These are phyloP conservation scores for Rhopalosiphum nymphaeae DNA, from an alignment of 2,888 invertebrate species.

Conservation along the genomic window DNA sequence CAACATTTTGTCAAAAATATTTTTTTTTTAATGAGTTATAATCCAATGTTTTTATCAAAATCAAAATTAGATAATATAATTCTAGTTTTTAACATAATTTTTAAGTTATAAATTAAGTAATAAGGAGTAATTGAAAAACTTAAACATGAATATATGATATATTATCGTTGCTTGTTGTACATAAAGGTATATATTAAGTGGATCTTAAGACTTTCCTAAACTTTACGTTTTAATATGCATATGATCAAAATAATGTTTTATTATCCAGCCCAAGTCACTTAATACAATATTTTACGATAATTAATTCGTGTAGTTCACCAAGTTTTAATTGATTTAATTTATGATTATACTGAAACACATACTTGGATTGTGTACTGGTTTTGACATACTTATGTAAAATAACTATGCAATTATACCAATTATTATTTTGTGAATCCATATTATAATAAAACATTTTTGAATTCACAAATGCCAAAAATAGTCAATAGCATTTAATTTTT, in stretches of 20 bases:
- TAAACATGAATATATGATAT: not conserved
- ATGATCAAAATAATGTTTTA: conserved; percentile 32
- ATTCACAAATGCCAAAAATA: not conserved
- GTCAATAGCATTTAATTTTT: not conserved
- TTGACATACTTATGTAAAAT: conserved; percentile 14
- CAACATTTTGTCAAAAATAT: not conserved
- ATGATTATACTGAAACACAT: not conserved
- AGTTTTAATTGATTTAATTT: conserved; percentile 54
- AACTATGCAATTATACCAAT: not conserved
- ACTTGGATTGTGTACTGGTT: not conserved
- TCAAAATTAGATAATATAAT: not conserved
- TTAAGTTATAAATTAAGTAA: too few relatives aligned
- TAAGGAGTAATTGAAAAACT: conserved; percentile 37
- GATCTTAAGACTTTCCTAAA: not conserved
- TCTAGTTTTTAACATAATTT: not conserved
- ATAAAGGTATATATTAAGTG: not conserved
- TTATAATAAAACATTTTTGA: not conserved
- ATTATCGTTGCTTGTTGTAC: not conserved
- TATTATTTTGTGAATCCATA: not conserved
- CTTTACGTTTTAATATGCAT: conserved; percentile 50
- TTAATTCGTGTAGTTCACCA: conserved; percentile 20
- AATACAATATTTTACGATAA: conserved; percentile 15
- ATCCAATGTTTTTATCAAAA: not conserved
- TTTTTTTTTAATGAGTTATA: not conserved
- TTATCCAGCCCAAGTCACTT: conserved; percentile 1